phyloP scores from a whole-genome alignment of 1,140 invertebrate genomes.

The Aphaenogaster floridana region DNA sequence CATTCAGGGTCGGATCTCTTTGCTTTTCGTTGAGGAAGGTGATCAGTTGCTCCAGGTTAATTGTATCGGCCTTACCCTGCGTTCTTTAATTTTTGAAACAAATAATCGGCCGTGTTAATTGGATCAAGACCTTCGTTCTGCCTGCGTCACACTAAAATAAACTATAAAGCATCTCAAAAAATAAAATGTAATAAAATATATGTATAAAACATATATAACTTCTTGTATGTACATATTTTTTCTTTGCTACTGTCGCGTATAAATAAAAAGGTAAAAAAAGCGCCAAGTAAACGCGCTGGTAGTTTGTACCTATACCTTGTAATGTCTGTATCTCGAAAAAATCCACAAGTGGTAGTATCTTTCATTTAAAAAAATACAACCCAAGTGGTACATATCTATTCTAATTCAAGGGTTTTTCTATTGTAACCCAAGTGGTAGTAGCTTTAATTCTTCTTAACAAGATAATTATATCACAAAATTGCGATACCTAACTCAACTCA shows the following conservation, averaged over 20 bases:
- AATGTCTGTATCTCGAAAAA: too few species aligned
- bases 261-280: not conserved
- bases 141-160: not conserved
- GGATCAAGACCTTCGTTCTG: not conserved
- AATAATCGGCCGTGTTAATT: slow-evolving; percentile 32
- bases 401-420: too few species aligned
- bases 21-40: slow-evolving; percentile 99
- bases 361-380: too few species aligned
- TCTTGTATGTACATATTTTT: not conserved
- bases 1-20: slow-evolving; percentile 98
- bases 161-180: not conserved
- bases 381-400: too few species aligned
- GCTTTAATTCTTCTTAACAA: too few species aligned
- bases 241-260: not conserved
- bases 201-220: not conserved
- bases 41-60: slow-evolving; percentile 95
- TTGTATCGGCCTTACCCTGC: slow-evolving; percentile 95
- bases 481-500: too few species aligned
- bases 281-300: too few species aligned
- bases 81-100: slow-evolving; percentile 89
- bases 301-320: too few species aligned
- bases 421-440: too few species aligned
- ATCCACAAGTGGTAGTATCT: too few species aligned
- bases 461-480: too few species aligned
- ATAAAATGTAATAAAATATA: slow-evolving; percentile 6